Percentiles rank a stretch among this genome's conserved stretches.
Evolutionary conservation across 2,797 vertebrate species (phyloP).

Genomic region (Cossypha dichroa): DNA sequence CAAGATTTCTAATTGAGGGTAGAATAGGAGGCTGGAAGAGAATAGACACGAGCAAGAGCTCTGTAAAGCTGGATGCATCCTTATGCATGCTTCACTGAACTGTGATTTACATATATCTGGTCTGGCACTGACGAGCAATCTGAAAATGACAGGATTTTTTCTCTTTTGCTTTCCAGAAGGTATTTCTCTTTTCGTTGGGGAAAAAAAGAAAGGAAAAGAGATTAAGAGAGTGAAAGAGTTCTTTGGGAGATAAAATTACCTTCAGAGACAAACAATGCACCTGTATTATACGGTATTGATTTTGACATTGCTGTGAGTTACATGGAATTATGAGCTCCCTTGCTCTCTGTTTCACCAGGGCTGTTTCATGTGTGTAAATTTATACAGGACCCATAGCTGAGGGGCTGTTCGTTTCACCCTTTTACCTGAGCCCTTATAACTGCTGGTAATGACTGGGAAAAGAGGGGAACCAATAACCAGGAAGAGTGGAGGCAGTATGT

Average conservation of each 20-base stretch:
- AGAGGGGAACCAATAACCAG: background rate
- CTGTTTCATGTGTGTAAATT: background rate
- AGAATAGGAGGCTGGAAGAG: background rate
- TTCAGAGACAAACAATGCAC: background rate
- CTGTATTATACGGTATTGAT: background rate
- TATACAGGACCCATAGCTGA: background rate
- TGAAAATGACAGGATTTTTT: background rate
- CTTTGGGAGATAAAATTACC: background rate
- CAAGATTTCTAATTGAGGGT: background rate
- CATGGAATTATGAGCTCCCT: background rate
- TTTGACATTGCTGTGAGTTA: background rate
- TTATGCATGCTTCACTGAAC: background rate
- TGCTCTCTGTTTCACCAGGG: constrained; percentile 6
- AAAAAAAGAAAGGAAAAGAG: background rate
- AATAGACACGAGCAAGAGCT: background rate
- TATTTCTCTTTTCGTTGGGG: background rate
- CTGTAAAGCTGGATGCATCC: background rate
- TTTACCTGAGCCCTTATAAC: background rate
- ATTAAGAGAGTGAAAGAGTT: background rate
- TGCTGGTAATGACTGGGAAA: background rate
- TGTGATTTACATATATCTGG: background rate
- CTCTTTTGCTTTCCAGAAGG: background rate
- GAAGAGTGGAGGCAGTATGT: background rate
- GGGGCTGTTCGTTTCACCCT: background rate
- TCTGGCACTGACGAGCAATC: background rate